Conservation (phyloP, 1,140 invertebrate species). For the Panulirus ornatus region DNA sequence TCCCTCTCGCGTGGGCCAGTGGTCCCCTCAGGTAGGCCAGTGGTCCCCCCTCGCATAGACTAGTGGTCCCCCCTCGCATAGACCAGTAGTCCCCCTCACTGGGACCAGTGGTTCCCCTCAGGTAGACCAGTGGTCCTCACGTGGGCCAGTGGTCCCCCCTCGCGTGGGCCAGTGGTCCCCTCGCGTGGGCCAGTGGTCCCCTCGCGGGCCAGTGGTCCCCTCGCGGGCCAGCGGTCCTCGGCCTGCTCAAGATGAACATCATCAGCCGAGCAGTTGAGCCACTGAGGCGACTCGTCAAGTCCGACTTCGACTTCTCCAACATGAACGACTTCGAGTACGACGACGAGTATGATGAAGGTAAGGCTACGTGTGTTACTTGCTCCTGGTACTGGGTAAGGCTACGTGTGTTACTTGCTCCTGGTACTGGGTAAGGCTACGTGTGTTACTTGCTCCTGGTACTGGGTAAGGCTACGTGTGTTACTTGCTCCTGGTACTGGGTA, state of each 20-base stretch:
- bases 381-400: background rate
- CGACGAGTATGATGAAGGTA: slow-evolving; percentile 64
- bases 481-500: no score
- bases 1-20: background rate
- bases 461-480: no score
- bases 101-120: background rate
- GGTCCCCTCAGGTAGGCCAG: background rate
- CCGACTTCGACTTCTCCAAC: slow-evolving; percentile 66
- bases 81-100: no score
- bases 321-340: slow-evolving; percentile 64
- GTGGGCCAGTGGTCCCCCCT: background rate
- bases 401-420: no score
- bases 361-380: background rate
- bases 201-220: background rate
- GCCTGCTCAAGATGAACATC: slow-evolving; percentile 56
- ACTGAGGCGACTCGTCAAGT: slow-evolving; percentile 45
- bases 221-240: background rate
- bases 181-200: background rate
- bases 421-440: no score
- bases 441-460: no score
- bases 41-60: background rate
- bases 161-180: no score
- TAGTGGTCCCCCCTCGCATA: background rate
- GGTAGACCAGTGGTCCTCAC: no score
- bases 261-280: slow-evolving; percentile 57